Base-by-base conservation (phyloP, 2,888 invertebrate genomes). In the Heliconius hortense region DNA sequence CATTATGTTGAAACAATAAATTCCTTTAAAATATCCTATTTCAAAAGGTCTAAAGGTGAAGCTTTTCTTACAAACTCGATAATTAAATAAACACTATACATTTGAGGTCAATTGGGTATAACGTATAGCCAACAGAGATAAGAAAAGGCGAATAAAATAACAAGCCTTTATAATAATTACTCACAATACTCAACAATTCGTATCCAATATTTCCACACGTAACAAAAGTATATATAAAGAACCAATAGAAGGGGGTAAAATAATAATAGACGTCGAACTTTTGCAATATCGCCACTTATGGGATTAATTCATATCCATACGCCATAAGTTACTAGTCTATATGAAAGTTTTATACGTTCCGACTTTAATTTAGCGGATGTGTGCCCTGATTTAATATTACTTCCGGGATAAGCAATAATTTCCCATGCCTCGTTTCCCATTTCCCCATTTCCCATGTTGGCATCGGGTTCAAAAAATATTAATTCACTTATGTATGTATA, bases 221-320 rank as follows among this genome's bases (percentile, higher is more conserved):
- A 26, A 80, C 78, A 76, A 78, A 75, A 78, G 77, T 79, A 81
- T 77, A 77, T 76, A 82, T 82, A 80, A 83, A 83, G 82, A 82
- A 82, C 77, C 81, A 83, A 85, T 84, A 83, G 82, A 80, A 48
- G 79, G 82, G 83, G 82, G 82, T 84, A 84, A 78, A 86, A 85
- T 83, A 84, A 82, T 84, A 85, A 83, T 81, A 82, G 79, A 68
- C 78, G 76, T 77, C 78, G 75, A 86, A 85, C 85, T 88, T 88
- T 87, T 76, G 85, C 87, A 89, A 89, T 88, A 89, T 89, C 83
- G 83, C 81, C 84, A 85, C 86, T 83, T 84, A 82, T 80, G 84
- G 87, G 86, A 88, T 88, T 88, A 87, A 87, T 88, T 85, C 84
- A 84, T 82, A 85, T 85, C 84, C 84, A 81, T 80, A 81, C 83